A percentile compares a stretch with the other conserved stretches of the same genome.
These are phyloP conservation scores for Anguilla obscura DNA, from an alignment of 2,797 vertebrate genomes.

Conservation along the genomic window DNA sequence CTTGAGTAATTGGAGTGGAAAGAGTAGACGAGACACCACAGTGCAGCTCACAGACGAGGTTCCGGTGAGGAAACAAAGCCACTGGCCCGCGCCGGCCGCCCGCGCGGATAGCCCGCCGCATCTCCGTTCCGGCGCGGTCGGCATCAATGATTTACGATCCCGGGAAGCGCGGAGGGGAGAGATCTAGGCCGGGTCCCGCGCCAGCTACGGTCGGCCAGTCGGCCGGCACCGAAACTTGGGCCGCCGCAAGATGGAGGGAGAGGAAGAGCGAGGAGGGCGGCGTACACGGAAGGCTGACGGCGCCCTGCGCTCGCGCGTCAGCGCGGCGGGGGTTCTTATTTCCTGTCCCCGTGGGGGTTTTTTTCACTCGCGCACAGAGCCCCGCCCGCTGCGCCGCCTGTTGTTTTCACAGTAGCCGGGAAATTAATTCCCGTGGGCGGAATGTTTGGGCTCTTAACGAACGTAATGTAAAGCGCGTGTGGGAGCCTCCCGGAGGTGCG, in stretches of 20 bases:
- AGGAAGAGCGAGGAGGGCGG: background rate
- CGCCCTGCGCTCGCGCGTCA: background rate
- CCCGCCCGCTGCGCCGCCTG: background rate
- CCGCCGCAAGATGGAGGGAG: background rate
- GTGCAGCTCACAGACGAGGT: background rate
- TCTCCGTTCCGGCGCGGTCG: constrained; percentile 14
- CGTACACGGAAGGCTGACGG: background rate
- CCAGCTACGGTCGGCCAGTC: background rate
- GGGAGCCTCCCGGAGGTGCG: constrained; percentile 45
- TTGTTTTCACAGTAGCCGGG: background rate
- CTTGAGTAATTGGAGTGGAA: background rate
- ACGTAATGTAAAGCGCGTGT: constrained; percentile 47
- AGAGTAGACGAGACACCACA: background rate
- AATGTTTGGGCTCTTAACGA: constrained; percentile 46
- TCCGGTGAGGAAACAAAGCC: background rate
- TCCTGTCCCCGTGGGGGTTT: background rate
- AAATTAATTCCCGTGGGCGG: constrained; percentile 57
- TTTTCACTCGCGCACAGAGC: background rate
- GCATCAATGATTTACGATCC: constrained; percentile 62
- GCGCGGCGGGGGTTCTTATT: background rate
- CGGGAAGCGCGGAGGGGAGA: constrained; percentile 39
- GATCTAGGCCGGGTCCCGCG: background rate
- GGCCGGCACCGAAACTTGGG: background rate
- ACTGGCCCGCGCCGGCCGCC: background rate
- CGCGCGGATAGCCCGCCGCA: background rate